These are phyloP conservation scores for Fukomys damarensis DNA, from an alignment of 2,113 vertebrate genomes.

Conservation along the genomic window DNA sequence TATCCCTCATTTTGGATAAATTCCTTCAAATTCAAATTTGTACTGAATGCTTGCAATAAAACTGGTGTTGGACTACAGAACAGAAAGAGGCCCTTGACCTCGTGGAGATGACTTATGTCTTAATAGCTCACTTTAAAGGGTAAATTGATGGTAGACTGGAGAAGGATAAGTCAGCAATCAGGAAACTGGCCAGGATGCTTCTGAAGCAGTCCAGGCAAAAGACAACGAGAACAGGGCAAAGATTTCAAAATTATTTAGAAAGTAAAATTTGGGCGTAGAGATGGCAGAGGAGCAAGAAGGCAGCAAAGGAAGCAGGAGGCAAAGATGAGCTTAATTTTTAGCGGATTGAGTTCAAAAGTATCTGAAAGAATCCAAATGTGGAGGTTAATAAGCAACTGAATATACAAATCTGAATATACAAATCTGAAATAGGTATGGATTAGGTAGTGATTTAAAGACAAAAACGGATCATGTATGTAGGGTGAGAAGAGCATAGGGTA, in stretches of 20 bases:
- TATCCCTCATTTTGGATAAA: neutral
- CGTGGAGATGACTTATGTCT: neutral
- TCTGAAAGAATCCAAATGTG: neutral
- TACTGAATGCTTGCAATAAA: neutral
- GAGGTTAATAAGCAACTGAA: neutral
- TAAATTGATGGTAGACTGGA: neutral
- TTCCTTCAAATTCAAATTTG: neutral
- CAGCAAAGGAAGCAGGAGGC: neutral
- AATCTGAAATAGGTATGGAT: neutral
- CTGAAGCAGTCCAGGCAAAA: neutral
- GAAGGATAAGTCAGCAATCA: neutral
- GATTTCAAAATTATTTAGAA: neutral
- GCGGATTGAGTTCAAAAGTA: neutral
- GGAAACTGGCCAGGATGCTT: neutral
- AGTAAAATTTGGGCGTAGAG: neutral
- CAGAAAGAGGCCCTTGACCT: neutral
- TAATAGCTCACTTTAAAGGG: neutral
- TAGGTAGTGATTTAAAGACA: neutral
- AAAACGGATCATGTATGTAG: neutral
- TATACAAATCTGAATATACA: neutral
- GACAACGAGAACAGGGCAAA: neutral
- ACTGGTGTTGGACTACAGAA: neutral
- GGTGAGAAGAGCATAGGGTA: neutral
- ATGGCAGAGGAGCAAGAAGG: neutral
- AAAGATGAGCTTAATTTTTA: neutral